A percentile compares a stretch with the other conserved stretches of the same genome.
These are phyloP conservation scores for Mylabris sibirica DNA, from an alignment of 2,888 invertebrate genomes.

Conservation along the genomic window DNA sequence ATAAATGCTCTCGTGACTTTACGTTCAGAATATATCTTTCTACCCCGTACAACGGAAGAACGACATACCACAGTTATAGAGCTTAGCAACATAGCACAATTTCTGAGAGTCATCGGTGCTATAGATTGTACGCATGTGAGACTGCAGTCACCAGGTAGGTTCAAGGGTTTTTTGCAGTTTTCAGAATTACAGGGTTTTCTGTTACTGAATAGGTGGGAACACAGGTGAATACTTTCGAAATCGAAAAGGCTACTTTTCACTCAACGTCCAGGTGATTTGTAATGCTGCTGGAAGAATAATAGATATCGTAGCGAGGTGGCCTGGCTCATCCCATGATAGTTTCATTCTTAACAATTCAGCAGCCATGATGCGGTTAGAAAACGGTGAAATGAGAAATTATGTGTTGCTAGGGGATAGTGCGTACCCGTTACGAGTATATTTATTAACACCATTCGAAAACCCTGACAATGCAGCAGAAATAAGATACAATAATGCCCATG, in stretches of 20 bases:
- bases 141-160: too few species aligned
- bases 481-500: neutral
- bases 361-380: slow-evolving; percentile 25
- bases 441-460: slow-evolving; percentile 13
- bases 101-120: too few species aligned
- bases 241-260: slow-evolving; percentile 45
- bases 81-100: too few species aligned
- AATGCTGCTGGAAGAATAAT: slow-evolving; percentile 39
- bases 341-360: slow-evolving; percentile 35
- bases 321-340: slow-evolving; percentile 35
- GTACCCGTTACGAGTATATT: slow-evolving; percentile 38
- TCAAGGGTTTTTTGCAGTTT: too few species aligned
- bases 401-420: slow-evolving; percentile 42
- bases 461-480: too few species aligned
- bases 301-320: slow-evolving; percentile 39
- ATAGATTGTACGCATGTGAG: too few species aligned
- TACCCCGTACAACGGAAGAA: too few species aligned
- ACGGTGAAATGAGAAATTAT: slow-evolving; percentile 29
- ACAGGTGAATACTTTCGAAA: slow-evolving; percentile 46
- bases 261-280: slow-evolving; percentile 46
- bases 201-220: slow-evolving; percentile 32
- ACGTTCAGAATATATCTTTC: too few species aligned
- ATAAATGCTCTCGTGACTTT: too few species aligned
- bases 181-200: too few species aligned
- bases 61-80: too few species aligned